Evolutionary conservation across 2,113 vertebrate species (phyloP).

Genomic region (Engystomops pustulosus): DNA sequence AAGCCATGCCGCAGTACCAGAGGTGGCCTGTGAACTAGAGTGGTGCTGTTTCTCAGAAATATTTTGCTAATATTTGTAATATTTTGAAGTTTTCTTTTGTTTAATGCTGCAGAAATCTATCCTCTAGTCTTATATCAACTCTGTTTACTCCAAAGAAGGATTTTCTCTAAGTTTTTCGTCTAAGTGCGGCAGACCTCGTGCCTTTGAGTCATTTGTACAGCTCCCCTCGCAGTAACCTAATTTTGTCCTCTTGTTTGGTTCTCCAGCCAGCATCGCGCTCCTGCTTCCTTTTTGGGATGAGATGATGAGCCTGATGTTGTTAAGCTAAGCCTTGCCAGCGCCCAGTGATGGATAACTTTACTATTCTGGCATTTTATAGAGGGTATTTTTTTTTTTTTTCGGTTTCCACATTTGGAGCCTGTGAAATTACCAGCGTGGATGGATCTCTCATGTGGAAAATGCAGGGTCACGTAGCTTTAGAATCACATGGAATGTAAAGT

Average conservation of each 20-base stretch:
- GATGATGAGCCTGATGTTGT: constrained; percentile 15
- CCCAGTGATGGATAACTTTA: not conserved
- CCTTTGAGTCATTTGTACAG: not conserved
- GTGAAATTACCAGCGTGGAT: not conserved
- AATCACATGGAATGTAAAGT: constrained; percentile 40
- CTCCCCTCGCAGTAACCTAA: not conserved
- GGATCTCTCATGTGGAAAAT: constrained; percentile 26
- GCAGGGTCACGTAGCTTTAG: not conserved
- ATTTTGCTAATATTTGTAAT: too few species aligned
- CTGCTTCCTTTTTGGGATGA: constrained; percentile 38
- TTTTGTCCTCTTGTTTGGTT: constrained; percentile 17
- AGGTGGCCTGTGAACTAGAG: not conserved
- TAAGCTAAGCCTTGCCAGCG: not conserved
- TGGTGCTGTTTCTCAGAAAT: not conserved
- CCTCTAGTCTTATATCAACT: too few species aligned
- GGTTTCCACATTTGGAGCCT: not conserved
- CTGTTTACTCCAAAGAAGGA: not conserved
- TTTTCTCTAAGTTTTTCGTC: not conserved
- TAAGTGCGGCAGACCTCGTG: not conserved
- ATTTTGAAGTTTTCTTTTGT: too few species aligned
- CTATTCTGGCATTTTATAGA: not conserved
- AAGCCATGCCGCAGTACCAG: not conserved
- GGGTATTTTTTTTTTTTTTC: constrained; percentile 9
- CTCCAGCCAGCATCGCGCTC: not conserved
- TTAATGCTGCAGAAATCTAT: too few species aligned